Base-by-base conservation (phyloP, 92 coral and sea anemone genomes). In the Porites divaricata region DNA sequence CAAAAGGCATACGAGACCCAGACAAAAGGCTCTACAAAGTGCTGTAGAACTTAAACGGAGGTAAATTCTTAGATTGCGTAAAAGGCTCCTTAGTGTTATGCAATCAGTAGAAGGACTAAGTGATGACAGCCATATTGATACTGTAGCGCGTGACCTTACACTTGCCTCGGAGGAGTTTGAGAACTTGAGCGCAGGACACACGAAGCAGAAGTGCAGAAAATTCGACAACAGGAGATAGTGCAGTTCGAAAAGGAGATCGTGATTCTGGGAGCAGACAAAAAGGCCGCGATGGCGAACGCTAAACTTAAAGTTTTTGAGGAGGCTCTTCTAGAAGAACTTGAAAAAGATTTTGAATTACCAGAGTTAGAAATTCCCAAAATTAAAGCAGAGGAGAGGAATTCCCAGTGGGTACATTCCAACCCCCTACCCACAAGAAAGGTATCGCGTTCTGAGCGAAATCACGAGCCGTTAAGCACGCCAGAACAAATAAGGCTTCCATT, bases 251-350 rank as follows among this genome's bases (percentile, higher is more conserved):
- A 70, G 64, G 81, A 86, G 53, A 75, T 86, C 81, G 89, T 83
- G n/a, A 35, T 90, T 41, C 85, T 90, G 15, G 83, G 72, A 54
- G 88, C 86, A 72, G 73, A 87, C 52, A 87, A 83, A 64, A 81
- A 61, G 73, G 90, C 66, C 35, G 93, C 87, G 28, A 75, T 90
- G 48, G 93, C 90, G 59, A 50, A 90, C 52, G 91, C 91, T 23
- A 90, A 91, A 64, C 89, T 91, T 41, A 78, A 54, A 63, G 94
- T 85, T 21, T 72, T 91, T 22, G 91, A 91, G 54, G 45, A 78
- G 14, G 83, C 90, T 1, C 66, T 87, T 26, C 74, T 9, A 19
- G 91, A 88, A 82, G 83, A 88, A 21, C 28, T 72, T 19, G 77
- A 53, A 19, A 50, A 72, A 49, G 51, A 56, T 57, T 75, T 25